A percentile compares a stretch with the other conserved stretches of the same genome.
Conservation (phyloP, 1,140 invertebrate genomes). For the Cylas formicarius region DNA sequence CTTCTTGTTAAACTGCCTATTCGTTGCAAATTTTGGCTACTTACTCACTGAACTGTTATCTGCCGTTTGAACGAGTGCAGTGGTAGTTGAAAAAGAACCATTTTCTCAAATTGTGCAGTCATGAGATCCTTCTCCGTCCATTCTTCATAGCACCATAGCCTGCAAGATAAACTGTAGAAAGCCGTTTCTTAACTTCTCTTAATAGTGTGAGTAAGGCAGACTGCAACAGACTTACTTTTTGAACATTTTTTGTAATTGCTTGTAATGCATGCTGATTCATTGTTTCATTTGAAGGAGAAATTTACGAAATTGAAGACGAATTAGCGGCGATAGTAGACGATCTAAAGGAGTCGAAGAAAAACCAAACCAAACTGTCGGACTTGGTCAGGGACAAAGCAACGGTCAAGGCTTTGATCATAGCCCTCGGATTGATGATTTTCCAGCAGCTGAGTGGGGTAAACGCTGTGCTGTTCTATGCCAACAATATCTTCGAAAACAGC, state of each 20-base stretch:
- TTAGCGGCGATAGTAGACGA: conserved; percentile 37
- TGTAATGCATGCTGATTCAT: background rate
- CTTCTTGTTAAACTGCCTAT: no score
- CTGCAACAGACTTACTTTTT: no score
- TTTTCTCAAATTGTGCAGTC: no score
- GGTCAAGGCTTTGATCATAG: conserved; percentile 59
- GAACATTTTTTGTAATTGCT: background rate
- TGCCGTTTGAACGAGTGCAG: no score
- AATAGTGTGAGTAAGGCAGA: no score
- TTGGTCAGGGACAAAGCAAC: conserved; percentile 49
- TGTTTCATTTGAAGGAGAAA: conserved; percentile 34
- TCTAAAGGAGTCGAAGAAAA: conserved; percentile 19
- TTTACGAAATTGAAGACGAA: conserved; percentile 45
- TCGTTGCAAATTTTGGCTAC: no score
- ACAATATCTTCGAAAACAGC: conserved; percentile 59
- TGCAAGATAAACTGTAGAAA: no score
- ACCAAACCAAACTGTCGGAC: conserved; percentile 39
- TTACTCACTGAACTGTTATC: no score
- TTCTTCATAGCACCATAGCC: no score
- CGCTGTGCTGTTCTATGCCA: conserved; percentile 74
- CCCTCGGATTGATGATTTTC: conserved; percentile 61
- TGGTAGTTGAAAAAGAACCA: no score
- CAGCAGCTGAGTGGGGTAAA: conserved; percentile 77
- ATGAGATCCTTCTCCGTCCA: no score
- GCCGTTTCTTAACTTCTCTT: no score